Evolutionary conservation across 2,797 vertebrate species (phyloP).

Genomic region (Echiichthys vipera): DNA sequence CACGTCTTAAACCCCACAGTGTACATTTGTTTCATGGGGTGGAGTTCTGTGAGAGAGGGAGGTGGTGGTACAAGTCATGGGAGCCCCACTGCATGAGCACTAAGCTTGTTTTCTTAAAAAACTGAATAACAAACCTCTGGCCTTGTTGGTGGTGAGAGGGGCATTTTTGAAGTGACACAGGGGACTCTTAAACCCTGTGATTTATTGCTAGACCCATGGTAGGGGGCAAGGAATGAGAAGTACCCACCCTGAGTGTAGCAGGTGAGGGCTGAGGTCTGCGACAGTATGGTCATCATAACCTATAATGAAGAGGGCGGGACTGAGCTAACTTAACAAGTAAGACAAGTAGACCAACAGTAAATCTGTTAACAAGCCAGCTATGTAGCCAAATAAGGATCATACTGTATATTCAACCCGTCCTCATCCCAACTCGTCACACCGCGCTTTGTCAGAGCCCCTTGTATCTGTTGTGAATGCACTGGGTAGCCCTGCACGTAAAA

Average conservation of each 20-base stretch:
- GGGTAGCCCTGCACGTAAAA: too few species aligned
- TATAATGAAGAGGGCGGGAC: constrained; percentile 4
- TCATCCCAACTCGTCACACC: too few species aligned
- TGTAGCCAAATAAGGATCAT: neutral
- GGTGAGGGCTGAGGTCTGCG: constrained; percentile 62
- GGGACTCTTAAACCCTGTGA: constrained; percentile 67
- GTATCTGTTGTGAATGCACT: too few species aligned
- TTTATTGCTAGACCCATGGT: constrained; percentile 51
- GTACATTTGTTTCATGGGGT: constrained; percentile 35
- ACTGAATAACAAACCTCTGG: constrained; percentile 69
- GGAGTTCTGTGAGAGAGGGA: constrained; percentile 41
- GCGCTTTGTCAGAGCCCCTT: too few species aligned
- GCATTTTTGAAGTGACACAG: constrained; percentile 58
- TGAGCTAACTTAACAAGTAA: neutral
- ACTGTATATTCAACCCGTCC: too few species aligned
- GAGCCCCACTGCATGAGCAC: constrained; percentile 40
- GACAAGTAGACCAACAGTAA: neutral
- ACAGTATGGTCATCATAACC: constrained; percentile 27
- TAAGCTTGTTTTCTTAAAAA: constrained; percentile 70
- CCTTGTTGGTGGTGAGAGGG: constrained; percentile 58
- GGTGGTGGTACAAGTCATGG: constrained; percentile 37
- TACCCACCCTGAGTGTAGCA: constrained; percentile 53
- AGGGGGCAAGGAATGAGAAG: constrained; percentile 27
- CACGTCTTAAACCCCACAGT: constrained; percentile 35
- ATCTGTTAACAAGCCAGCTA: neutral